Conservation (phyloP, 2,888 invertebrate genomes). For the Hyppa rectilinea region DNA sequence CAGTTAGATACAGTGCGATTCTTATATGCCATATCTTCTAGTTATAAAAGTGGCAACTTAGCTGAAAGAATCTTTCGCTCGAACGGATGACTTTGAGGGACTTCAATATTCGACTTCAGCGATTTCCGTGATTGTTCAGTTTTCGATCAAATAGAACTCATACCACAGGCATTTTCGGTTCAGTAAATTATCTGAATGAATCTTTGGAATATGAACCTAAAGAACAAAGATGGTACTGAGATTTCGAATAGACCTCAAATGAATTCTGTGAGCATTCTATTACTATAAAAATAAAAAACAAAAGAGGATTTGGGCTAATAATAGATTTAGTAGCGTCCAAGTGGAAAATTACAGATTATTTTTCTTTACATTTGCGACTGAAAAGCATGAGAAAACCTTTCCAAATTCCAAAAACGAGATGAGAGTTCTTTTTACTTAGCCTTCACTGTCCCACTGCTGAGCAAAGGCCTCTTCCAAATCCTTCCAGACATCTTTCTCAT, state of each 20-base stretch:
- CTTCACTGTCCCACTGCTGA: too few species aligned
- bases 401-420: not conserved
- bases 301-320: not conserved
- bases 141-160: slow-evolving; percentile 70
- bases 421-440: too few species aligned
- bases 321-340: not conserved
- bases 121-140: slow-evolving; percentile 70
- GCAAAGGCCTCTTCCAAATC: too few species aligned
- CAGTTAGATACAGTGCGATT: slow-evolving; percentile 83
- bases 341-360: slow-evolving; percentile 6
- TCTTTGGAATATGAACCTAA: slow-evolving; percentile 38
- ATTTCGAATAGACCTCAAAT: slow-evolving; percentile 6
- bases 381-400: not conserved
- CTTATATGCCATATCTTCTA: slow-evolving; percentile 80
- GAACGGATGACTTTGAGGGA: slow-evolving; percentile 77
- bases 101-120: slow-evolving; percentile 77
- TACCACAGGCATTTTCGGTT: slow-evolving; percentile 54
- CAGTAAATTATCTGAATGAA: slow-evolving; percentile 52
- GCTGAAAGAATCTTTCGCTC: slow-evolving; percentile 75
- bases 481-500: too few species aligned
- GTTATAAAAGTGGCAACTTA: slow-evolving; percentile 79
- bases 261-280: not conserved
- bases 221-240: slow-evolving; percentile 27
- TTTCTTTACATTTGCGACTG: not conserved
- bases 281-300: slow-evolving; percentile 3